phyloP scores from a whole-genome alignment of 2,797 vertebrate species.

The Melanotaenia boesemani region DNA sequence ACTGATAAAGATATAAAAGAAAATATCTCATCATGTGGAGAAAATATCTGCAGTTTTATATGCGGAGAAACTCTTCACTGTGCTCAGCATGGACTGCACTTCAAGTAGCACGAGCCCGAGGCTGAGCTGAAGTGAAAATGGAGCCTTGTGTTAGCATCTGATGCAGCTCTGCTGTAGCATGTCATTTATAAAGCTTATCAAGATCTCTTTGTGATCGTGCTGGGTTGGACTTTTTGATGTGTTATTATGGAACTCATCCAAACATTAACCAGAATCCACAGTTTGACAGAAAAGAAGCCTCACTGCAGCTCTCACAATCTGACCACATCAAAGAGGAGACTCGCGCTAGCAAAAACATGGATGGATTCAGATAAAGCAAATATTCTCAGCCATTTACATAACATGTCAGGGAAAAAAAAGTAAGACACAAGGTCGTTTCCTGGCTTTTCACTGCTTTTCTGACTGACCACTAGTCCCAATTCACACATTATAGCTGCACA shows the following conservation, averaged over 20 bases:
- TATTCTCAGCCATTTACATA: not conserved
- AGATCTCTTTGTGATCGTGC: constrained; percentile 57
- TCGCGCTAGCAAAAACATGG: not conserved
- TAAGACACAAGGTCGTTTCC: not conserved
- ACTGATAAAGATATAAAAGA: constrained; percentile 35
- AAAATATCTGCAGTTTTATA: constrained; percentile 56
- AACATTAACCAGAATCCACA: constrained; percentile 71
- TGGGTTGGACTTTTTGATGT: constrained; percentile 62
- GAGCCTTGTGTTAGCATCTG: constrained; percentile 51
- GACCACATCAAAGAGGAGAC: constrained; percentile 41
- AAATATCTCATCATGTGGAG: constrained; percentile 44
- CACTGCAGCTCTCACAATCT: constrained; percentile 18
- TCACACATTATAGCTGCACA: not conserved
- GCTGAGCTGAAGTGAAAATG: constrained; percentile 54
- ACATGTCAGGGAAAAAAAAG: not conserved
- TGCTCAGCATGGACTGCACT: constrained; percentile 31
- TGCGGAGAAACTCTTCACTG: constrained; percentile 54
- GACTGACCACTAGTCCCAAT: not conserved
- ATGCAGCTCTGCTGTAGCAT: constrained; percentile 60
- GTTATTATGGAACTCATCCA: constrained; percentile 65
- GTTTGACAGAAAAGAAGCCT: constrained; percentile 44
- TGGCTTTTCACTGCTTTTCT: not conserved
- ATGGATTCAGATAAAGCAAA: not conserved
- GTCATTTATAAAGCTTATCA: constrained; percentile 70
- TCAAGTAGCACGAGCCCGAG: constrained; percentile 57